Conservation (phyloP, 2,113 vertebrate species). For the Chamaetylas fuelleborni region DNA sequence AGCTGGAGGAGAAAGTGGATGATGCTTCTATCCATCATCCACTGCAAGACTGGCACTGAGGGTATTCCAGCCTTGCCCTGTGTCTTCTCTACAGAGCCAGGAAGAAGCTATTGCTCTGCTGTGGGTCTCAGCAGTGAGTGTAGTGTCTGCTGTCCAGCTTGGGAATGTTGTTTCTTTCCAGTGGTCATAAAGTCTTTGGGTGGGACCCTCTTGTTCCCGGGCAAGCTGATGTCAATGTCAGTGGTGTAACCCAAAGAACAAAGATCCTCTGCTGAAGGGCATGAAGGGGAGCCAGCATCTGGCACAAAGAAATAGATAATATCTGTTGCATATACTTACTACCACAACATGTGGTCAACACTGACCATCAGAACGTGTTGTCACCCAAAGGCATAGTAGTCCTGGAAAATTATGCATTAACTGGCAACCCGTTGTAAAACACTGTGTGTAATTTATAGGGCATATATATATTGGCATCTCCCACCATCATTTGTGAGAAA, state of each 20-base stretch:
- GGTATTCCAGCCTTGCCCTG: background rate
- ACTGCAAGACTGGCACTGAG: accelerated
- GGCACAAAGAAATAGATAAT: background rate
- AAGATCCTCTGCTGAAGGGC: background rate
- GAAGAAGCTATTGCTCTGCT: background rate
- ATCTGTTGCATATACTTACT: background rate
- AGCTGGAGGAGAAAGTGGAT: background rate
- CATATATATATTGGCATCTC: background rate
- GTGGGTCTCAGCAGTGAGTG: accelerated
- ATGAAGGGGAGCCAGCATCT: background rate
- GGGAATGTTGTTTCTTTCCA: background rate
- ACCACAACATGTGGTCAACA: background rate
- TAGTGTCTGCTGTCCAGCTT: background rate
- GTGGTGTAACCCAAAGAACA: background rate
- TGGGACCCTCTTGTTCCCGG: background rate
- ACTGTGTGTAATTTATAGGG: background rate
- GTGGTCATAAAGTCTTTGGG: background rate
- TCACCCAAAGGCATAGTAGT: background rate
- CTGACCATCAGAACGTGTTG: background rate
- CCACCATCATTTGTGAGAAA: background rate
- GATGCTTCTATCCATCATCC: accelerated
- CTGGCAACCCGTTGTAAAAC: background rate
- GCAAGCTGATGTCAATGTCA: background rate
- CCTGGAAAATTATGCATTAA: background rate
- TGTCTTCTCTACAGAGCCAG: background rate